Conservation (phyloP, 1,140 invertebrate species). For the Argopecten irradians region DNA sequence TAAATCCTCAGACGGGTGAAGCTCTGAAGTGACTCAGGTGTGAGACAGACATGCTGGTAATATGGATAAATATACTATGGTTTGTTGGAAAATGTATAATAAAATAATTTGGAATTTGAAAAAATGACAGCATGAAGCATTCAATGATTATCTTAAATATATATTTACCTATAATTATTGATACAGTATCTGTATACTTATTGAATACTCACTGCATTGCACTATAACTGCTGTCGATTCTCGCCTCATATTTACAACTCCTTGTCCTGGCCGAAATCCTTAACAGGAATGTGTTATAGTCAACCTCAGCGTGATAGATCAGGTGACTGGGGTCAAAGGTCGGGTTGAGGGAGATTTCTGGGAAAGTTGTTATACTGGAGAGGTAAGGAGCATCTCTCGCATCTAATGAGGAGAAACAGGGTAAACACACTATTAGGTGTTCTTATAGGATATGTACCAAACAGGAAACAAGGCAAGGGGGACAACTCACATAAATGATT, state of each 20-base stretch:
- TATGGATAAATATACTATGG: no score
- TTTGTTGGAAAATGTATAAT: no score
- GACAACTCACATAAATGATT: constrained; percentile 19
- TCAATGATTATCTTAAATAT: no score
- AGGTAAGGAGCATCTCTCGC: constrained; percentile 66
- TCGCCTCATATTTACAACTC: constrained; percentile 73
- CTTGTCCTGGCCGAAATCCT: constrained; percentile 66
- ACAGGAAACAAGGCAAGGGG: not conserved
- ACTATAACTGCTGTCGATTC: constrained; percentile 73
- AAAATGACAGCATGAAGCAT: no score
- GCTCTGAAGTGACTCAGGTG: not conserved
- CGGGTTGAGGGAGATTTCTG: constrained; percentile 65
- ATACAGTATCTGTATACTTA: no score
- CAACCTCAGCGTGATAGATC: constrained; percentile 69
- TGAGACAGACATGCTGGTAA: not conserved
- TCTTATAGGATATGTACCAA: constrained; percentile 10
- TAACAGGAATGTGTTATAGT: constrained; percentile 70
- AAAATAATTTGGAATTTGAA: no score
- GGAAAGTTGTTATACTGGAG: constrained; percentile 62
- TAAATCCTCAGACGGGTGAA: no score
- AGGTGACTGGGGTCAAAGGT: constrained; percentile 68
- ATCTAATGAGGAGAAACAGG: constrained; percentile 47
- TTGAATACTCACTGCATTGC: constrained; percentile 67
- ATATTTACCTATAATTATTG: no score
- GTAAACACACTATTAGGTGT: not conserved